Evolutionary conservation across 2,888 invertebrate species (phyloP).

Genomic region (Sesamia inferens): DNA sequence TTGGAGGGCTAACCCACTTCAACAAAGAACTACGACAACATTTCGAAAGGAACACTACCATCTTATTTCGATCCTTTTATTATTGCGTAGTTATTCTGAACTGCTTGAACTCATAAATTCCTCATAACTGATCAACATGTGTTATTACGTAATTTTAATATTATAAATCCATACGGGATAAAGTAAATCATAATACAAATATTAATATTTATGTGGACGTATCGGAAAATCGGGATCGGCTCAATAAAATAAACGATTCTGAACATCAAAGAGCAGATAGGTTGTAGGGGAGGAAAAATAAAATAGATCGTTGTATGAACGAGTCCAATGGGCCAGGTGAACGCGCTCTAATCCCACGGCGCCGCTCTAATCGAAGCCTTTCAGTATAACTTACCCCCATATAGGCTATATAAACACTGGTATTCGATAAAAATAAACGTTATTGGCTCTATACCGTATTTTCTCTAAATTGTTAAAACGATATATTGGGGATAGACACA

Average conservation of each 20-base stretch:
- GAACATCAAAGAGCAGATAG: constrained; percentile 72
- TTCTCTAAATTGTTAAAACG: constrained; percentile 40
- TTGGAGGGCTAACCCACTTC: constrained; percentile 17
- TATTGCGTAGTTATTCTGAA: constrained; percentile 24
- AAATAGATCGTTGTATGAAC: constrained; percentile 70
- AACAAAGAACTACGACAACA: constrained; percentile 33
- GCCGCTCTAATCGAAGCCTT: constrained; percentile 64
- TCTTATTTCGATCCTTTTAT: constrained; percentile 9
- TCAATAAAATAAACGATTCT: constrained; percentile 71
- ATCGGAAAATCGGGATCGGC: constrained; percentile 67
- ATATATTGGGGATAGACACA: constrained; percentile 12
- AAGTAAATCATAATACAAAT: constrained; percentile 50
- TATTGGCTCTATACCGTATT: constrained; percentile 31
- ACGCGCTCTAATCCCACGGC: constrained; percentile 64
- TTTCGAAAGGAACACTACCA: constrained; percentile 4
- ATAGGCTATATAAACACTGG: constrained; percentile 41
- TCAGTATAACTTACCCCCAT: constrained; percentile 56
- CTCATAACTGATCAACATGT: constrained; percentile 26
- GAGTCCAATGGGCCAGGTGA: constrained; percentile 68
- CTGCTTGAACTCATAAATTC: constrained; percentile 37
- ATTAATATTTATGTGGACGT: constrained; percentile 59
- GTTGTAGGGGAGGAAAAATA: constrained; percentile 67
- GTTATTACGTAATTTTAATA: constrained; percentile 22
- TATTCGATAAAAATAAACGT: constrained; percentile 54
- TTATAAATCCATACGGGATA: constrained; percentile 21